Percentiles rank a stretch among this genome's conserved stretches.
phyloP scores from a whole-genome alignment of 2,113 vertebrate genomes.

The Mesitornis unicolor region DNA sequence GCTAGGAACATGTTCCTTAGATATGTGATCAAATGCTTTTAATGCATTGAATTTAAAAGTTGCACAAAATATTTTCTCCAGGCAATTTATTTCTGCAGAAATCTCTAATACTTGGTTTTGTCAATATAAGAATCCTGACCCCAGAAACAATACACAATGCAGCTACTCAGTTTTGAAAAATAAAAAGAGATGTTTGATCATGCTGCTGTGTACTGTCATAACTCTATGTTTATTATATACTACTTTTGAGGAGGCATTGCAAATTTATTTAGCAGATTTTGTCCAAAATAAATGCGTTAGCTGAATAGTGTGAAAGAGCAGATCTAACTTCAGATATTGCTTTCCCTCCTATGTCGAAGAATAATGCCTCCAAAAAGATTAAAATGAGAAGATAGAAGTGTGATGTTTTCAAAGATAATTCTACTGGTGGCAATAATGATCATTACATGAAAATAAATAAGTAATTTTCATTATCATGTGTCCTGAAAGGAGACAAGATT shows the following conservation, averaged over 20 bases:
- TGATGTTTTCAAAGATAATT: constrained; percentile 10
- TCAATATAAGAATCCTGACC: neutral
- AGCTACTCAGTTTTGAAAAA: neutral
- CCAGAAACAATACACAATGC: neutral
- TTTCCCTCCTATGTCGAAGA: neutral
- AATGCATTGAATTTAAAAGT: neutral
- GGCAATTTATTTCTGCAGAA: neutral
- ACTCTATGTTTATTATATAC: neutral
- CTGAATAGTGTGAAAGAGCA: constrained; percentile 10
- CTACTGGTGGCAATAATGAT: neutral
- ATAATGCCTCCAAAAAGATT: constrained; percentile 11
- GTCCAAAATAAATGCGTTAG: neutral
- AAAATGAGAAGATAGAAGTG: neutral
- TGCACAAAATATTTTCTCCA: neutral
- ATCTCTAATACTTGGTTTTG: neutral
- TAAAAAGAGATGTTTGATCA: neutral
- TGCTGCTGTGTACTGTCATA: neutral
- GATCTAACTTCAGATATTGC: neutral
- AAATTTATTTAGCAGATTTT: constrained; percentile 22
- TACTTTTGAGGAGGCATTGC: neutral
- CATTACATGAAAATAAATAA: constrained; percentile 29
- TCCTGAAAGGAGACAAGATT: neutral
- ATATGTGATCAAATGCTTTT: neutral
- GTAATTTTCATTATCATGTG: neutral
- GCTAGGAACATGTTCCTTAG: neutral